Evolutionary conservation across 35 echinoderm and acorn worm species (phyloP).

Genomic region (Amphiura filiformis): DNA sequence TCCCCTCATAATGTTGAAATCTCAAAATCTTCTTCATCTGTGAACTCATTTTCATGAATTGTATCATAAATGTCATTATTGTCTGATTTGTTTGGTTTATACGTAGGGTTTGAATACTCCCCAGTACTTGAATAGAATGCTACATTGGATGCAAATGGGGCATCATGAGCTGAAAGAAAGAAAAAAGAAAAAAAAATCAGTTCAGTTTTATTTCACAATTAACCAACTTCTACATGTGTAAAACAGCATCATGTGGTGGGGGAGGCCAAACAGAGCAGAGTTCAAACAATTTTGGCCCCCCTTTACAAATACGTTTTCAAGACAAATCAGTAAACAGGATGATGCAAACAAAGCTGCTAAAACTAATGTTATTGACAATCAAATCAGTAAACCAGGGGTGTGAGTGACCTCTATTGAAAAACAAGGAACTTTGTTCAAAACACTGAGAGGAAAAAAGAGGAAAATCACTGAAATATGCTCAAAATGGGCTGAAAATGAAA

Average conservation of each 20-base stretch:
- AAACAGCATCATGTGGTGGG: not conserved
- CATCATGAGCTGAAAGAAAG: not conserved
- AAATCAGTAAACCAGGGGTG: not conserved
- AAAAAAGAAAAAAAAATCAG: not conserved
- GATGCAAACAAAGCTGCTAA: too few species aligned
- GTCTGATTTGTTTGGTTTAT: not conserved
- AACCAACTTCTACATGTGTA: not conserved
- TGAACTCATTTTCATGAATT: not conserved
- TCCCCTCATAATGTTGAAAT: not conserved
- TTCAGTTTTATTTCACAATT: not conserved
- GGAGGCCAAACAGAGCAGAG: not conserved
- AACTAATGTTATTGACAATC: too few species aligned
- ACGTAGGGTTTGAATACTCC: not conserved
- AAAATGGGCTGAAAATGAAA: too few species aligned
- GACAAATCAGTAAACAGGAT: not conserved
- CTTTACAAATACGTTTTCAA: not conserved
- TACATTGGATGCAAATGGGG: not conserved
- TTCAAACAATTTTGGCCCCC: not conserved
- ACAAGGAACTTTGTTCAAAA: not conserved
- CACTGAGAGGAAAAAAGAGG: too few species aligned
- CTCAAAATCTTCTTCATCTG: not conserved
- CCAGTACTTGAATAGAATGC: not conserved
- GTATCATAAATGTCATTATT: not conserved
- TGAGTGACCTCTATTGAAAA: too few species aligned
- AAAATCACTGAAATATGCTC: too few species aligned